phyloP scores from a whole-genome alignment of 2,113 vertebrate species.

The Martes martes region DNA sequence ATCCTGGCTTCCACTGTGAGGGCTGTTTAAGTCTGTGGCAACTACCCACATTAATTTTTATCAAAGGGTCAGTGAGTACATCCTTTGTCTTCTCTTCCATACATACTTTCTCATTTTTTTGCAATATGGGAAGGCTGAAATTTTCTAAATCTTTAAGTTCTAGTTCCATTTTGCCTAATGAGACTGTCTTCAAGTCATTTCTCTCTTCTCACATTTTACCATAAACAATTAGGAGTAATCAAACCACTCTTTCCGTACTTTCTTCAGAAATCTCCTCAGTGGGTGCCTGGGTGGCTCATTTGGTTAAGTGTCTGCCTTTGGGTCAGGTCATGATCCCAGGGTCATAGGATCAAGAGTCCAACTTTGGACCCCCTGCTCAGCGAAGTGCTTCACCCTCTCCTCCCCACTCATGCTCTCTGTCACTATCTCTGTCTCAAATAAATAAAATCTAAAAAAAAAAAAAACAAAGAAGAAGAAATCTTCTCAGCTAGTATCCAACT shows the following conservation, averaged over 20 bases:
- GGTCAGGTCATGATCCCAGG: no score
- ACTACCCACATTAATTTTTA: background rate
- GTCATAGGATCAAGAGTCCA: no score
- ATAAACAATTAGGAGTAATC: background rate
- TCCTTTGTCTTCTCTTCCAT: background rate
- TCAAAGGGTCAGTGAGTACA: background rate
- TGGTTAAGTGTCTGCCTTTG: no score
- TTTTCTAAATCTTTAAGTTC: background rate
- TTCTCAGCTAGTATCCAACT: background rate
- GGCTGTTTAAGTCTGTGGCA: background rate
- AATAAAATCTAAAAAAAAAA: no score
- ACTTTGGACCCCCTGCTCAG: no score
- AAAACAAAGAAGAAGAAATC: no score
- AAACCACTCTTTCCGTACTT: background rate
- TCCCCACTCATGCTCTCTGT: no score
- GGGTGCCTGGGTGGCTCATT: no score
- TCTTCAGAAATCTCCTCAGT: background rate
- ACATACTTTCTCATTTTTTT: background rate
- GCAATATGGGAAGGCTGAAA: background rate
- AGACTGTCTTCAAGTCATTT: background rate
- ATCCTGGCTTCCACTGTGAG: background rate
- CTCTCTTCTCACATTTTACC: background rate
- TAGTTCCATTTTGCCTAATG: background rate
- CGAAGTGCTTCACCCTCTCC: no score
- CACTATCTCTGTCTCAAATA: no score